These are phyloP conservation scores for Yasuhikotakia modesta DNA, from an alignment of 2,797 vertebrate genomes.

Conservation along the genomic window DNA sequence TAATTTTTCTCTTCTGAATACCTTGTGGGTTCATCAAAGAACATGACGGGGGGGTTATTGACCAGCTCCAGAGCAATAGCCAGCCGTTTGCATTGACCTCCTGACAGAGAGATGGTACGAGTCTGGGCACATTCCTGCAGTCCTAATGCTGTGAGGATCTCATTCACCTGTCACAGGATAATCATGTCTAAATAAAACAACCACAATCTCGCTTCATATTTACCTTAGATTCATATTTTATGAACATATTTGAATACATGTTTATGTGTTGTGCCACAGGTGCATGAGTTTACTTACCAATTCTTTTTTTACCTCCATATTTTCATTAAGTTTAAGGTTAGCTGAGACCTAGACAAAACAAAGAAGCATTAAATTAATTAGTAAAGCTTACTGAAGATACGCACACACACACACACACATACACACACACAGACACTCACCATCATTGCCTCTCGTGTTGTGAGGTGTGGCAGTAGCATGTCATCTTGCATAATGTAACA, in stretches of 20 bases:
- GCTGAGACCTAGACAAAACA: conserved; percentile 85
- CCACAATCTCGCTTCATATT: not conserved
- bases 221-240: not conserved
- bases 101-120: conserved; percentile 88
- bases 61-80: conserved; percentile 96
- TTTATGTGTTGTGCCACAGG: not conserved
- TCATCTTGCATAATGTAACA: conserved; percentile 99
- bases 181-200: conserved; percentile 16
- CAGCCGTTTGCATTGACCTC: conserved; percentile 94
- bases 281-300: conserved; percentile 79
- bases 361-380: conserved; percentile 27
- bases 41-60: conserved; percentile 98
- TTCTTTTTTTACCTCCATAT: conserved; percentile 93
- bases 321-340: conserved; percentile 95
- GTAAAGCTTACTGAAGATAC: not conserved
- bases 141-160: conserved; percentile 95
- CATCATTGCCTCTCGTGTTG: conserved; percentile 95
- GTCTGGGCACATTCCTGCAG: conserved; percentile 92
- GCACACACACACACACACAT: not conserved
- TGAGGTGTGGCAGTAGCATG: conserved; percentile 95
- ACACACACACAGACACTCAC: conserved; percentile 73
- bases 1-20: conserved; percentile 57
- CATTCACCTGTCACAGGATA: conserved; percentile 82
- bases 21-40: conserved; percentile 99
- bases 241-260: too few relatives aligned